A percentile compares a stretch with the other conserved stretches of the same genome.
Evolutionary conservation across 2,888 invertebrate species (phyloP).

Genomic region (Amblyteles armatorius): DNA sequence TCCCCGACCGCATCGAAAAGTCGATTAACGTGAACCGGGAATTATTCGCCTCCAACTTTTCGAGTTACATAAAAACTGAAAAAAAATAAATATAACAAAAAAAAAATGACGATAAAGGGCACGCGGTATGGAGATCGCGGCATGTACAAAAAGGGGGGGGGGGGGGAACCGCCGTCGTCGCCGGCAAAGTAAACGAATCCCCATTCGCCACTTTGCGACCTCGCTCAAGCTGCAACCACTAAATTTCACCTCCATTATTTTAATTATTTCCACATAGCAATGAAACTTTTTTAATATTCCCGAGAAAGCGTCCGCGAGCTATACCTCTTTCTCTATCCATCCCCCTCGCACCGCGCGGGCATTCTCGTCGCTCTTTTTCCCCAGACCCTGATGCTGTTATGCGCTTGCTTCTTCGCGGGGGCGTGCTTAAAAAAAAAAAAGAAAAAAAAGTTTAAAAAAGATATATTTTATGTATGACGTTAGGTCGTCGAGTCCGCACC

Average conservation of each 20-base stretch:
- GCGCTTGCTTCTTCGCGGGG: slow-evolving; percentile 1
- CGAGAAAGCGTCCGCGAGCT: slow-evolving; percentile 37
- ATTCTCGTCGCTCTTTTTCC: background rate
- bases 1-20: slow-evolving; percentile 30
- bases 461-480: slow-evolving; percentile 64
- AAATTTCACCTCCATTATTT: slow-evolving; percentile 65
- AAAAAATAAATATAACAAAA: slow-evolving; percentile 8
- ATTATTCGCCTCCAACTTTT: slow-evolving; percentile 52
- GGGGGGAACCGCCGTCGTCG: background rate
- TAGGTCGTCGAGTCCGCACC: slow-evolving; percentile 46
- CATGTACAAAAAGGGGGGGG: background rate
- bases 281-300: slow-evolving; percentile 67
- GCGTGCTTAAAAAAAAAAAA: background rate
- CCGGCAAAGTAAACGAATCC: slow-evolving; percentile 18
- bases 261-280: slow-evolving; percentile 60
- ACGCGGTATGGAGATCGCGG: background rate
- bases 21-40: slow-evolving; percentile 27
- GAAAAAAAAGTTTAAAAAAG: background rate
- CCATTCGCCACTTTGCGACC: slow-evolving; percentile 36
- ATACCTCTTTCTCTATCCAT: slow-evolving; percentile 3
- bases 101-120: background rate
- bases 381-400: slow-evolving; percentile 2
- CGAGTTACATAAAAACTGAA: slow-evolving; percentile 25
- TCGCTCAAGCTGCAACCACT: slow-evolving; percentile 17
- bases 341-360: background rate